These are phyloP conservation scores for Agrilus biguttatus DNA, from an alignment of 2,888 invertebrate species.

Conservation along the genomic window DNA sequence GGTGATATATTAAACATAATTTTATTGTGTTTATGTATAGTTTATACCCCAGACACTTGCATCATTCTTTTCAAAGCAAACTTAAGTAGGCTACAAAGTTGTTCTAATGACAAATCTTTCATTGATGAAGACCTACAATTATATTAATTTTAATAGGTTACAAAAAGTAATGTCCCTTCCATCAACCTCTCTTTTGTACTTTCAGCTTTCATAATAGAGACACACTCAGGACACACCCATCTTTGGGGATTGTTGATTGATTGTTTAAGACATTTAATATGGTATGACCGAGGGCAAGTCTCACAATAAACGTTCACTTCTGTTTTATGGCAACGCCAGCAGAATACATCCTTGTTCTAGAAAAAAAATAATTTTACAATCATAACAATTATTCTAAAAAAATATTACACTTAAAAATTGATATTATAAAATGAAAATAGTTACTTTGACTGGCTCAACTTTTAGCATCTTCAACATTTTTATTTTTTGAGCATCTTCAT, in stretches of 20 bases:
- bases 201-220: constrained; percentile 55
- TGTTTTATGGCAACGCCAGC: constrained; percentile 83
- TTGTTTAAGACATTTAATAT: constrained; percentile 57
- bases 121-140: constrained; percentile 48
- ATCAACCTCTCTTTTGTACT: constrained; percentile 51
- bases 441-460: not conserved
- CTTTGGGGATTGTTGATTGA: constrained; percentile 35
- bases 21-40: not conserved
- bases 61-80: constrained; percentile 71
- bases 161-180: not conserved
- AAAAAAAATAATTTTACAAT: not conserved
- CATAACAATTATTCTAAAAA: not conserved
- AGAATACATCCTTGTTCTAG: constrained; percentile 55
- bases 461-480: not conserved
- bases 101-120: constrained; percentile 56
- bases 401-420: no score
- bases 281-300: constrained; percentile 74
- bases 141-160: constrained; percentile 1
- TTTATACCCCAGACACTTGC: constrained; percentile 58
- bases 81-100: constrained; percentile 63
- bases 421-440: no score
- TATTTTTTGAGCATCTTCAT: not conserved
- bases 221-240: constrained; percentile 86
- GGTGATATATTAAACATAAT: constrained; percentile 1
- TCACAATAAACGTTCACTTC: constrained; percentile 53